Percentiles rank a stretch among this genome's conserved stretches.
Evolutionary conservation across 2,797 vertebrate species (phyloP).

Genomic region (Fistularia tabacaria): DNA sequence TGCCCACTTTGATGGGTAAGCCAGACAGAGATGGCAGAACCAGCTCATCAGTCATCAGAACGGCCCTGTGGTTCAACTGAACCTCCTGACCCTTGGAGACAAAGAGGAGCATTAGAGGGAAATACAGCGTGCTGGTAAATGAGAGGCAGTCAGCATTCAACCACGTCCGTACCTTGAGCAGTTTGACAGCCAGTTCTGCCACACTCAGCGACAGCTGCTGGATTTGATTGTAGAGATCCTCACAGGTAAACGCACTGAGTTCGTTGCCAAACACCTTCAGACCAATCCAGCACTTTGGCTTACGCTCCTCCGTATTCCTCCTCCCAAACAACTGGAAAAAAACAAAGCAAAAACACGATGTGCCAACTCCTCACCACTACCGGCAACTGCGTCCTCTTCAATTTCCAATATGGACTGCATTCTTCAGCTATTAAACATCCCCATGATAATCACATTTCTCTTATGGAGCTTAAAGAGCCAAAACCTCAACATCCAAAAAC

Average conservation of each 20-base stretch:
- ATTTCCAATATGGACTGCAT: too few species aligned
- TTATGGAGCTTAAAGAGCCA: too few species aligned
- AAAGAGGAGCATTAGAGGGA: constrained; percentile 9
- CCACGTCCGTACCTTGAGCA: constrained; percentile 77
- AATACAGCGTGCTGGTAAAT: neutral
- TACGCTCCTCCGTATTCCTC: constrained; percentile 30
- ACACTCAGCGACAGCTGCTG: constrained; percentile 73
- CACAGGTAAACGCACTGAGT: constrained; percentile 77
- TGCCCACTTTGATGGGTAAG: constrained; percentile 75
- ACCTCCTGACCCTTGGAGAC: constrained; percentile 81
- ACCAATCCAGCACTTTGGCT: constrained; percentile 69
- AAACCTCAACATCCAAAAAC: too few species aligned
- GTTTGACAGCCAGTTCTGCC: constrained; percentile 74
- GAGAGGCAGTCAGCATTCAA: neutral
- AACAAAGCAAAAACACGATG: constrained; percentile 3
- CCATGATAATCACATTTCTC: too few species aligned
- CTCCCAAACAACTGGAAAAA: constrained; percentile 71
- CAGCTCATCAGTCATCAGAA: constrained; percentile 75
- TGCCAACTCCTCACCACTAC: neutral
- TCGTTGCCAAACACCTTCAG: constrained; percentile 85
- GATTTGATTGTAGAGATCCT: constrained; percentile 65
- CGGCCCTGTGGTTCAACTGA: constrained; percentile 76
- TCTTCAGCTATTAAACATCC: too few species aligned
- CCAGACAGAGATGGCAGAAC: constrained; percentile 82
- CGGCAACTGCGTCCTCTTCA: too few species aligned